Evolutionary conservation across 35 echinoderm and acorn worm species (phyloP).

Genomic region (Acanthaster planci): DNA sequence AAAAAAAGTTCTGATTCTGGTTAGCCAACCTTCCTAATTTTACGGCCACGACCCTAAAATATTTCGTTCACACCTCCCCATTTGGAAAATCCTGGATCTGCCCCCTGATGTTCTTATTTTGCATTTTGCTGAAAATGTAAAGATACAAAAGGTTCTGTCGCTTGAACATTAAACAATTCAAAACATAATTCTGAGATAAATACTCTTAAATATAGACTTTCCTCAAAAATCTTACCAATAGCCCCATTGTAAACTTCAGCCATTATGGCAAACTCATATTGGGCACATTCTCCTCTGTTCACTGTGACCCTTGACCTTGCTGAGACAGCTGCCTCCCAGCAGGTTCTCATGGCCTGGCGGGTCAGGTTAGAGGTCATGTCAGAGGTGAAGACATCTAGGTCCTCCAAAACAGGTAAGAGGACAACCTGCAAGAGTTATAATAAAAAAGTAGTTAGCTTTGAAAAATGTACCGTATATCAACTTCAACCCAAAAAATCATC

Average conservation of each 20-base stretch:
- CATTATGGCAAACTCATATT: slow-evolving; percentile 75
- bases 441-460: too few species aligned
- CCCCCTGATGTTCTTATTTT: too few species aligned
- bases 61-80: too few species aligned
- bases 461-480: too few species aligned
- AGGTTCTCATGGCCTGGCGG: slow-evolving; percentile 32
- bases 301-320: background rate
- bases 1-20: too few species aligned
- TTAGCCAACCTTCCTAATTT: too few species aligned
- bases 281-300: slow-evolving; percentile 39
- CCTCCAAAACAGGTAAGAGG: slow-evolving; percentile 54
- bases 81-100: too few species aligned
- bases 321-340: slow-evolving; percentile 45
- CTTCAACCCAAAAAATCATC: too few species aligned
- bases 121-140: background rate
- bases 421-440: slow-evolving; percentile 60
- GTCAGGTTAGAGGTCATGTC: slow-evolving; percentile 27
- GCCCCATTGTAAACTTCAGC: slow-evolving; percentile 88
- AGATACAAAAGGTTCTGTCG: background rate
- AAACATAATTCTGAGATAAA: too few species aligned
- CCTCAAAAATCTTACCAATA: slow-evolving; percentile 57
- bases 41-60: too few species aligned
- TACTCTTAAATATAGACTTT: too few species aligned
- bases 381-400: slow-evolving; percentile 51
- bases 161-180: too few species aligned